These are phyloP conservation scores for Muntiacus reevesi DNA, from an alignment of 2,113 vertebrate genomes.

Conservation along the genomic window DNA sequence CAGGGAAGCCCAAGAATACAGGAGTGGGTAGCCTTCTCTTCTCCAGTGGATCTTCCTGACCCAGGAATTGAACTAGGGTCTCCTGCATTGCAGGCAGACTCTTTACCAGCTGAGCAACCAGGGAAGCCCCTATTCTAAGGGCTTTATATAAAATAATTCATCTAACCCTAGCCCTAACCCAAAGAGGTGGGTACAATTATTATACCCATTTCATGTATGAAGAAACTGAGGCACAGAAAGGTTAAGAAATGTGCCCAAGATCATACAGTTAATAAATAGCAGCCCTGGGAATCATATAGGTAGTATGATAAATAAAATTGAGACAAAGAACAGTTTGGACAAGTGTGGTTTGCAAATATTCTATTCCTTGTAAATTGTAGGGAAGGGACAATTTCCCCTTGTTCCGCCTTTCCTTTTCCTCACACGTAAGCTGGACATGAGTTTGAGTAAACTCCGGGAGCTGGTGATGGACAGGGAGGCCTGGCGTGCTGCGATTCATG, in stretches of 20 bases:
- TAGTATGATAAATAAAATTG: neutral
- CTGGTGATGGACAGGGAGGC: no score
- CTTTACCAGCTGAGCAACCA: neutral
- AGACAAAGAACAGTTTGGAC: neutral
- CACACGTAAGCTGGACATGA: neutral
- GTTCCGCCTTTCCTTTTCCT: neutral
- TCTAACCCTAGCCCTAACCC: neutral
- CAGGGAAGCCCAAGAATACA: neutral
- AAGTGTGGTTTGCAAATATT: neutral
- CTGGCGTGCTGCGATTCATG: no score
- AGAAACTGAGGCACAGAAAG: neutral
- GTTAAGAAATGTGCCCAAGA: neutral
- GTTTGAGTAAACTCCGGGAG: no score
- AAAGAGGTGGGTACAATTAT: neutral
- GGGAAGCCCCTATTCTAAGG: neutral
- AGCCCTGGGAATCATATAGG: neutral
- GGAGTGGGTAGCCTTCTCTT: neutral
- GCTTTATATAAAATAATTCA: neutral
- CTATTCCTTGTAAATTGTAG: neutral
- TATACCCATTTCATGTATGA: neutral
- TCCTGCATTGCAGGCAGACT: neutral
- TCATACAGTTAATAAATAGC: neutral
- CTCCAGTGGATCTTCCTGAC: fast-evolving
- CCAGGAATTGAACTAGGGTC: neutral
- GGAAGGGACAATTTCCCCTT: neutral